Evolutionary conservation across 2,113 vertebrate species (phyloP), one percentile per base, ranked within the genome.

Genomic region (Lepus timidus): DNA sequence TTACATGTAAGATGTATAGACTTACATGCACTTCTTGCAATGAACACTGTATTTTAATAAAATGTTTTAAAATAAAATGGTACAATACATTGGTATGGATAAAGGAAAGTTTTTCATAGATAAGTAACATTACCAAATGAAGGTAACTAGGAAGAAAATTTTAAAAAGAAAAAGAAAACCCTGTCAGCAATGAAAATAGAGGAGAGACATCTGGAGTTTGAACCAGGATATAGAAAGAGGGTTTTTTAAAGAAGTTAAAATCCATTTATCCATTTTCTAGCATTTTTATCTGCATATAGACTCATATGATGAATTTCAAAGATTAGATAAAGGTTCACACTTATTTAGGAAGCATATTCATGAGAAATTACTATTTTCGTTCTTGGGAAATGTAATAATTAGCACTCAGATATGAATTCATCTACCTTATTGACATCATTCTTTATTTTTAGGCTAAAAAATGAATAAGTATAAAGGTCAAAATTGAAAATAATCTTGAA

Each of bases 321-420:
- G 20, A 19, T 27, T 80, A n/a, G 4, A 55, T 16, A 91, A 78
- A 65, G 44, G 9, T 9, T 74, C 49, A 33, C 11, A 52, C 25
- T 33, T 23, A 67, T 52, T 36, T 31, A 68, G 33, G 52, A 62
- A n/a, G n/a, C 62, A 8, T 44, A 80, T 29, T 80, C 67, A 92
- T 36, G 33, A 64, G 33, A 55, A 62, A 44, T 36, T 75, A 87
- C n/a, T 90, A 86, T 58, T 86, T 76, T 39, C 73, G 3, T 79
- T 68, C 71, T 61, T 73, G 4, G 78, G 52, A 71, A 9, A 55
- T 88, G 64, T 96, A 78, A 22, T 84, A 91, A 91, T 51, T 91
- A 86, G 29, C n/a, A 51, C 76, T 51, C 86, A 68, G 62, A 91
- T 4, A 39, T 31, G 6, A 71, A 8, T 83, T 78, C 27, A 80